Evolutionary conservation across 2,113 vertebrate genomes (phyloP), one percentile per base, ranked within the genome.

Genomic region (Chamaetylas fuelleborni): DNA sequence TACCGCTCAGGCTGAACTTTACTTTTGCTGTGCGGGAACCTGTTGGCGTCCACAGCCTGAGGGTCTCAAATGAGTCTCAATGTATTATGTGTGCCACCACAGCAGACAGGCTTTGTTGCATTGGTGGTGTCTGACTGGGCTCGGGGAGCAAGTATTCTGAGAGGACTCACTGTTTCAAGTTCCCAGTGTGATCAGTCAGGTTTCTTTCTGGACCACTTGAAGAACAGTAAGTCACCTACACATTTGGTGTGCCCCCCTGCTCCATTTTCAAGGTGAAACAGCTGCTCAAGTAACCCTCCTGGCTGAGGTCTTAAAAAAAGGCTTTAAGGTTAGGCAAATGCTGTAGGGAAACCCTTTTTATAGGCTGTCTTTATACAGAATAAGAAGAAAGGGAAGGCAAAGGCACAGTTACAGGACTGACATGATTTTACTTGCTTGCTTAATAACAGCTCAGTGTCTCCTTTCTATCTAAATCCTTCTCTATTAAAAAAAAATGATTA

Each of bases 111-210:
- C 34, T 60, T 20, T 1, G 3, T 11, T 45, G 25, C 0, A 0
- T 18, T 28, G 11, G 40, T n/a, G 18, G 50, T 22, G 8, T 51
- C 38, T 0, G 0, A 12, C 36, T 60, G 34, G 60, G n/a, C 17
- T 34, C 1, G 0, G 24, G n/a, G 31, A 81, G 15, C 8, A 9
- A 54, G 69, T 17, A 12, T n/a, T 83, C 54, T 25, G 72, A 17
- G 34, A 56, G 12, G 19, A 54, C 1, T 2, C 16, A 0, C 38
- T 56, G 43, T 16, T 78, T 45, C 45, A 36, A 4, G 26, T 54
- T 88, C n/a, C 56, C 60, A 25, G 25, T 20, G 19, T 16, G 29
- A 61, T 50, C 2, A 3, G 48, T 50, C 34, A 72, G 53, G 20
- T 78, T 84, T 77, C 83, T 79, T 86, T 72, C 34, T 11, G 12